phyloP scores from a whole-genome alignment of 2,888 invertebrate species.

The Altica lythri region DNA sequence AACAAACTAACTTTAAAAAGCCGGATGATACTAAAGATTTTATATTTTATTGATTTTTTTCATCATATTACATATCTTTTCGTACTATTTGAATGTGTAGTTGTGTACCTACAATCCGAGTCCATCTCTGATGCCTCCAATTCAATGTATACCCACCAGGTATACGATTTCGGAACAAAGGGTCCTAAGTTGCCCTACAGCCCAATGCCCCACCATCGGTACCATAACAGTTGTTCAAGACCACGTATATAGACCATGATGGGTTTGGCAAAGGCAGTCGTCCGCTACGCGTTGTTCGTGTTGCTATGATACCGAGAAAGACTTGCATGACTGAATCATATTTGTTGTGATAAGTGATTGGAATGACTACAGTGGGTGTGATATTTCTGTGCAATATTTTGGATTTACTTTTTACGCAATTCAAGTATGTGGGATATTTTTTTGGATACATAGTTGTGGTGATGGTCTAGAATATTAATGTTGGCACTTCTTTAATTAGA shows the following conservation, averaged over 20 bases:
- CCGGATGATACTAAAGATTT: no score
- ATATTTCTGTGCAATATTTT: constrained; percentile 18
- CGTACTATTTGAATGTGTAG: neutral
- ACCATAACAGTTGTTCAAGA: constrained; percentile 38
- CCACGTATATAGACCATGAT: constrained; percentile 39
- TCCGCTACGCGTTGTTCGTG: constrained; percentile 16
- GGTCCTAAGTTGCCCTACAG: constrained; percentile 37
- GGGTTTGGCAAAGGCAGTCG: constrained; percentile 31
- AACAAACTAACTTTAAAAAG: no score
- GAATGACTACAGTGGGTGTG: constrained; percentile 17
- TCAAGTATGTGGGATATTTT: neutral
- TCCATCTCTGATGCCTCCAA: constrained; percentile 32
- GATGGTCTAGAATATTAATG: no score
- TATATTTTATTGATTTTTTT: neutral
- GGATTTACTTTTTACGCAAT: constrained; percentile 10
- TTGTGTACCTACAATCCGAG: constrained; percentile 1
- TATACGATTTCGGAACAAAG: constrained; percentile 37
- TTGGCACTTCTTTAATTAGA: no score
- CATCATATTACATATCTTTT: neutral
- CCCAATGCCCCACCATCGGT: constrained; percentile 36
- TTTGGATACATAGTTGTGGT: no score
- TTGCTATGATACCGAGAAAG: neutral
- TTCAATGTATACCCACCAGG: constrained; percentile 32
- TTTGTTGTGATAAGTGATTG: neutral
- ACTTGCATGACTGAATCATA: neutral